These are phyloP conservation scores for Gila robusta DNA, from an alignment of 2,797 vertebrate species.

Conservation along the genomic window DNA sequence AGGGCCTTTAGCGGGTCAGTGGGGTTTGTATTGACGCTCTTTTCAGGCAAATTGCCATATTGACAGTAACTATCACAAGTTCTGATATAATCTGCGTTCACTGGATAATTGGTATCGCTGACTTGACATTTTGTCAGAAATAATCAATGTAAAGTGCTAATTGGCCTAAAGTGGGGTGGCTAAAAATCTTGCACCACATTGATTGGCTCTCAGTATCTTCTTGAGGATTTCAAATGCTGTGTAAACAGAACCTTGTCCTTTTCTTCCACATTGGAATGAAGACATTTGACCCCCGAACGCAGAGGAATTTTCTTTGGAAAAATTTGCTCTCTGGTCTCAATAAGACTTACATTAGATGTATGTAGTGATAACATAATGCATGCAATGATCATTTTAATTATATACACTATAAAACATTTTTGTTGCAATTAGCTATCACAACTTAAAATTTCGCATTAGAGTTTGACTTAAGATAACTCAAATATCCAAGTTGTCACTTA, in stretches of 20 bases:
- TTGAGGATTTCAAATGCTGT: not conserved
- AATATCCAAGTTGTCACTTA: not conserved
- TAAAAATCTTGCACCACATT: slow-evolving; percentile 1
- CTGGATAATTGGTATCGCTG: not conserved
- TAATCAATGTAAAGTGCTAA: slow-evolving; percentile 21
- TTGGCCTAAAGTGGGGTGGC: not conserved
- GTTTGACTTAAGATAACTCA: not conserved
- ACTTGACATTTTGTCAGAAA: slow-evolving; percentile 14
- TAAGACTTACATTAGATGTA: not conserved
- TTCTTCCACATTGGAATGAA: slow-evolving; percentile 19
- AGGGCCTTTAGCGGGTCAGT: slow-evolving; percentile 3
- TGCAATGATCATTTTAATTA: not conserved
- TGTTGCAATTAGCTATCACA: not conserved
- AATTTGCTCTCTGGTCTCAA: not conserved
- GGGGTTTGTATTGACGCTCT: not conserved
- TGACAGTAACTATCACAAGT: not conserved
- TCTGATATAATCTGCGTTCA: slow-evolving; percentile 11
- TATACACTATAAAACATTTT: not conserved
- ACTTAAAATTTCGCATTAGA: not conserved
- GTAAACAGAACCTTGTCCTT: slow-evolving; percentile 51
- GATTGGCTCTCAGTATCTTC: slow-evolving; percentile 21
- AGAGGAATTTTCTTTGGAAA: not conserved
- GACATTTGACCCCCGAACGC: not conserved
- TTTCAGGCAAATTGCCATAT: not conserved
- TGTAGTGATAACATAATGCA: not conserved